These are phyloP conservation scores for Mallotus villosus DNA, from an alignment of 2,797 vertebrate species.

Conservation along the genomic window DNA sequence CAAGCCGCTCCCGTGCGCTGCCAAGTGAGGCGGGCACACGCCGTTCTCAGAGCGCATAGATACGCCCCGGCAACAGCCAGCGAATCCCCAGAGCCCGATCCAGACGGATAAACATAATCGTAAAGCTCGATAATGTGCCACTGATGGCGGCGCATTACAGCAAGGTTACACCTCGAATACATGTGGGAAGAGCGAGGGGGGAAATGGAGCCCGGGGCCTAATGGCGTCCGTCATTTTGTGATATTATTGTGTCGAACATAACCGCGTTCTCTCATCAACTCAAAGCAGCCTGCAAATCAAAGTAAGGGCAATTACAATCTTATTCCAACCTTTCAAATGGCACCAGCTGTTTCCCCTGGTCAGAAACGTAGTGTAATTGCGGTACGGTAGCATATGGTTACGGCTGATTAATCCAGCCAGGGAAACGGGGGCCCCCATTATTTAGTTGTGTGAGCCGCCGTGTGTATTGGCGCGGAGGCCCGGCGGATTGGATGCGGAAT, in stretches of 20 bases:
- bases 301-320: slow-evolving; percentile 76
- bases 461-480: slow-evolving; percentile 42
- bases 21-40: not conserved
- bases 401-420: slow-evolving; percentile 76
- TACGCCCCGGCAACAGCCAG: too few species aligned
- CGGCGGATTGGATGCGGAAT: slow-evolving; percentile 57
- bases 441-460: slow-evolving; percentile 52
- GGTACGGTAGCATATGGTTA: slow-evolving; percentile 76
- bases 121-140: not conserved
- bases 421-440: slow-evolving; percentile 65
- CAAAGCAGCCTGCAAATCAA: slow-evolving; percentile 76
- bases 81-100: too few species aligned
- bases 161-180: slow-evolving; percentile 47
- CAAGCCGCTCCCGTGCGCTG: slow-evolving; percentile 15
- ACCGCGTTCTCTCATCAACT: slow-evolving; percentile 68
- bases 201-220: slow-evolving; percentile 36
- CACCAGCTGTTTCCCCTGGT: slow-evolving; percentile 78
- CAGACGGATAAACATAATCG: too few species aligned
- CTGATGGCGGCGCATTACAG: slow-evolving; percentile 35
- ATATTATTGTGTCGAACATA: slow-evolving; percentile 67
- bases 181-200: slow-evolving; percentile 41
- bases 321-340: slow-evolving; percentile 71
- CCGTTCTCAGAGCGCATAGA: too few species aligned
- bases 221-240: slow-evolving; percentile 50
- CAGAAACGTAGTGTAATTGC: slow-evolving; percentile 74